A percentile compares a stretch with the other conserved stretches of the same genome.
Conservation (phyloP, 35 echinoderm and acorn worm genomes). For the Lytechinus pictus region DNA sequence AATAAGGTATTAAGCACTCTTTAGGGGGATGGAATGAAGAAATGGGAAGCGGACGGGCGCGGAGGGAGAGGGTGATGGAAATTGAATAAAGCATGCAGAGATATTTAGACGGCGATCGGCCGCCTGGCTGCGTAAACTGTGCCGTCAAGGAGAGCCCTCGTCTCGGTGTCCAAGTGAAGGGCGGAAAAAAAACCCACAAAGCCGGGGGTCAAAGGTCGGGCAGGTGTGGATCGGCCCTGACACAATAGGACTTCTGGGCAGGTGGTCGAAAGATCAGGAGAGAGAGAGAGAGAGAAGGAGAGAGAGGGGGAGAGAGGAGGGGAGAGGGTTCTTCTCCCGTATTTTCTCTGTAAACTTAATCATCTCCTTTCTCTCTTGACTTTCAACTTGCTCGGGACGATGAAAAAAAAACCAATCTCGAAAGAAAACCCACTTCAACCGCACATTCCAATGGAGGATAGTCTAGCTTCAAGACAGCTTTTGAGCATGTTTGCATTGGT, state of each 20-base stretch:
- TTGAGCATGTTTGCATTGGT: background rate
- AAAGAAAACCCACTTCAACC: background rate
- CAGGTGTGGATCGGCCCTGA: slow-evolving; percentile 11
- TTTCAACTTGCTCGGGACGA: background rate
- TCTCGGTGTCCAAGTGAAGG: background rate
- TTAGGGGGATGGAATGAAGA: background rate
- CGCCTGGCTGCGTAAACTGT: background rate
- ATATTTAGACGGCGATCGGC: background rate
- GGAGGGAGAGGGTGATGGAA: background rate
- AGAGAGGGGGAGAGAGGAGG: background rate
- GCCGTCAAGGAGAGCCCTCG: slow-evolving; percentile 23
- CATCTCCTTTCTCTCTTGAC: slow-evolving; percentile 15
- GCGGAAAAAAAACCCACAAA: slow-evolving; percentile 36
- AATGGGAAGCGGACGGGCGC: background rate
- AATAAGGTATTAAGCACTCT: background rate
- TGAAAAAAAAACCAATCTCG: background rate
- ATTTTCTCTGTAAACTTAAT: slow-evolving; percentile 41
- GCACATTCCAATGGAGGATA: background rate
- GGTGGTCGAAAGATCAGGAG: slow-evolving; percentile 1
- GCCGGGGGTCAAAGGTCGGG: background rate
- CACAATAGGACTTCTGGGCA: slow-evolving; percentile 29
- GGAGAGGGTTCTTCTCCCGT: background rate
- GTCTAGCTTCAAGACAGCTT: background rate
- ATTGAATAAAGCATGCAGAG: background rate
- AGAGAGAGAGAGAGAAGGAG: background rate